Evolutionary conservation across 2,888 invertebrate genomes (phyloP).

Genomic region (Drosophila lutescens): DNA sequence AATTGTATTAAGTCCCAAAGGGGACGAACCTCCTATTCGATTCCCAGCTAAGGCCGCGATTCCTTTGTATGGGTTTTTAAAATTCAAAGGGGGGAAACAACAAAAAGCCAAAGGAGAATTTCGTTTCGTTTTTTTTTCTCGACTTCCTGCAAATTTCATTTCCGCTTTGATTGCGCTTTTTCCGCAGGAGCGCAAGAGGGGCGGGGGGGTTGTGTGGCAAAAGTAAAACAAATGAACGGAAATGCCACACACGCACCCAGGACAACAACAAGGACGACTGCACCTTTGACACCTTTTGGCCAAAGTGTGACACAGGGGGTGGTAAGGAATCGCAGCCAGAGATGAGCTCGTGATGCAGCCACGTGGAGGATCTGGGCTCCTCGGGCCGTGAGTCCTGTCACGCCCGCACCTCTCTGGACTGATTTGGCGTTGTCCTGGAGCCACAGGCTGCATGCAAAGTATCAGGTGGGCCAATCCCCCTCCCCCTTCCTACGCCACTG

Average conservation of each 20-base stretch:
- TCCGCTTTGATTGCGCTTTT: slow-evolving; percentile 80
- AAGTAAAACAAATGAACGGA: slow-evolving; percentile 80
- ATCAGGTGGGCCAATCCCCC: slow-evolving; percentile 49
- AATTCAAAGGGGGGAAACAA: slow-evolving; percentile 53
- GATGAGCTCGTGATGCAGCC: slow-evolving; percentile 35
- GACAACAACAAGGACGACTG: slow-evolving; percentile 57
- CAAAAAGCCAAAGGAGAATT: slow-evolving; percentile 16
- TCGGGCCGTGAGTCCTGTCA: slow-evolving; percentile 5
- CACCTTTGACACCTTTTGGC: slow-evolving; percentile 78
- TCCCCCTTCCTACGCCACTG: neutral
- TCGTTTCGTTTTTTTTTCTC: slow-evolving; percentile 45
- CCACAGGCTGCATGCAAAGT: slow-evolving; percentile 69
- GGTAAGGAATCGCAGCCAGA: slow-evolving; percentile 22
- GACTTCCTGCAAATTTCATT: slow-evolving; percentile 80
- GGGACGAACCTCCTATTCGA: neutral
- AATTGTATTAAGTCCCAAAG: slow-evolving; percentile 75
- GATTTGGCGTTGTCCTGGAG: slow-evolving; percentile 18
- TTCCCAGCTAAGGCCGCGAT: slow-evolving; percentile 6
- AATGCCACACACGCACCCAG: slow-evolving; percentile 76
- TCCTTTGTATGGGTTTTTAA: slow-evolving; percentile 57
- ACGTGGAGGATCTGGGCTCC: slow-evolving; percentile 4
- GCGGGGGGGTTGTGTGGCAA: slow-evolving; percentile 32
- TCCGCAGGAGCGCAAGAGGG: slow-evolving; percentile 51
- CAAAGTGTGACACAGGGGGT: slow-evolving; percentile 70
- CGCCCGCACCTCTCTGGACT: slow-evolving; percentile 28